Base-by-base conservation (phyloP, 2,113 vertebrate genomes). In the Strix aluco region DNA sequence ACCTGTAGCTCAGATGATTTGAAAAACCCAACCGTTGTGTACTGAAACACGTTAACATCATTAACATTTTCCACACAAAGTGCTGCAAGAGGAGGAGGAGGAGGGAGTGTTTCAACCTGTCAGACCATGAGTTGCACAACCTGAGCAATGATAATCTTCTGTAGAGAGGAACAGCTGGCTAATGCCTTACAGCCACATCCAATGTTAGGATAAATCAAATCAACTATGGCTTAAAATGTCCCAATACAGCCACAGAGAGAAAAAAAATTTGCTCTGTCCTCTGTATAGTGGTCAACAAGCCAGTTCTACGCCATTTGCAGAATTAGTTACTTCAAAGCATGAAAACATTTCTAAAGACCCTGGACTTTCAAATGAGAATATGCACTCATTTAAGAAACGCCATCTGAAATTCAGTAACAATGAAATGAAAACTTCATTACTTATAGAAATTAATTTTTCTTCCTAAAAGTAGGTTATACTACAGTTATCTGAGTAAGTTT, bases 381-480 rank as follows among this genome's bases (percentile, higher is more conserved):
- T 13, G 69, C 16, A 86, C 42, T 95, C 72, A 74, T 86, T 94
- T 94, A 70, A 90, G 54, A 92, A 91, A 92, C 78, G 42, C 25
- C n/a, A 66, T 23, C 18, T 89, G 72, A 91, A 97, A 67, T 77
- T 46, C 26, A 73, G 59, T 52, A 77, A 70, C 16, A 84, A 78
- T 6, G 51, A 92, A 83, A 91, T 52, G 75, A 91, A 94, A 86
- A 81, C 15, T 86, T 90, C 18, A 80, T 38, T 88, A 88, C 80
- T 70, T 81, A 58, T 0, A 70, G 38, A 92, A 95, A 86, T 78
- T 73, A 77, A 70, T 66, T 94, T 91, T 83, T 86, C 75, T 70
- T 90, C 86, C 82, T 92, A 34, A 90, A 95, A 94, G 79, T 88
- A 92, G 80, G 94, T 95, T 94, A 88, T 26, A 40, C 42, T 66